Conservation (phyloP, 1,140 invertebrate genomes). For the Scaptomyza pallida region DNA sequence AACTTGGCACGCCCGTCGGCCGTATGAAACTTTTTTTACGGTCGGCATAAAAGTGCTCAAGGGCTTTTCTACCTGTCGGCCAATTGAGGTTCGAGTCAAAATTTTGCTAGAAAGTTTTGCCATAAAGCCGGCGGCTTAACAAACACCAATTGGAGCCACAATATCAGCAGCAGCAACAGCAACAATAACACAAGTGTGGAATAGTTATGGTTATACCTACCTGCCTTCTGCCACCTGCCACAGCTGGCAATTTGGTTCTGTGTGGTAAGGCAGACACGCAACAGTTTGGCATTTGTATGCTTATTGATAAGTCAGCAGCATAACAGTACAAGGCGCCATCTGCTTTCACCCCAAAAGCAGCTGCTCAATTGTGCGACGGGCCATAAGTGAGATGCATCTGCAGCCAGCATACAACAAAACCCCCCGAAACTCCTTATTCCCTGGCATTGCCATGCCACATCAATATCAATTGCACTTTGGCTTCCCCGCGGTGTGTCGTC, state of each 20-base stretch:
- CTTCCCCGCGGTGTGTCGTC: conserved; percentile 22
- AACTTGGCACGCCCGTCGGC: conserved; percentile 57
- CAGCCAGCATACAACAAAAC: neutral
- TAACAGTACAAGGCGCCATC: conserved; percentile 48
- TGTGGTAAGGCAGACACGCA: conserved; percentile 30
- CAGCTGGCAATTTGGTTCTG: conserved; percentile 4
- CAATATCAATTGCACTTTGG: conserved; percentile 56
- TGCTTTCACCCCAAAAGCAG: conserved; percentile 19
- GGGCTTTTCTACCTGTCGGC: conserved; percentile 34
- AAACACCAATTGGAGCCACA: conserved; percentile 1
- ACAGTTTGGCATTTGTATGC: conserved; percentile 56
- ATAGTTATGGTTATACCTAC: conserved; percentile 16
- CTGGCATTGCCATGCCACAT: conserved; percentile 30
- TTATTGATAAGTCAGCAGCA: conserved; percentile 61
- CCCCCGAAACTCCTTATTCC: neutral
- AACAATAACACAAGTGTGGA: conserved; percentile 4
- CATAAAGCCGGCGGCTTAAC: conserved; percentile 36
- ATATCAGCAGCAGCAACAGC: neutral
- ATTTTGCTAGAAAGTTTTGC: conserved; percentile 24
- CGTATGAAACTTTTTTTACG: conserved; percentile 71
- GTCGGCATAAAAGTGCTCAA: conserved; percentile 60
- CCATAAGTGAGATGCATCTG: conserved; percentile 59
- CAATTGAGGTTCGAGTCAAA: conserved; percentile 14
- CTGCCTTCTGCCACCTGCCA: conserved; percentile 9
- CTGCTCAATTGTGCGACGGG: conserved; percentile 47